Evolutionary conservation across 2,888 invertebrate genomes (phyloP), one percentile per base, ranked within the genome.

Genomic region (Leptodirus hochenwartii): DNA sequence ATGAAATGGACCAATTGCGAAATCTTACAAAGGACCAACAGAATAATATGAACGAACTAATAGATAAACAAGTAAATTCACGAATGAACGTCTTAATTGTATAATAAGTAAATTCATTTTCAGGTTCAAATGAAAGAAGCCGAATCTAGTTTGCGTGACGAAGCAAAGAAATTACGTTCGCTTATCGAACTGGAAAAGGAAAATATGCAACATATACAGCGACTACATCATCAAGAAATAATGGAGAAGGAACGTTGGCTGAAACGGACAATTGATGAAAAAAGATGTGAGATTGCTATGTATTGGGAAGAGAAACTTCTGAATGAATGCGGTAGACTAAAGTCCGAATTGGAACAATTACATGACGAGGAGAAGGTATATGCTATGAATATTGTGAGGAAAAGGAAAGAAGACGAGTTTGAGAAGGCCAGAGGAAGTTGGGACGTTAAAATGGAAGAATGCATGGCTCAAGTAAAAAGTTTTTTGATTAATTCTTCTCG

Each of bases 271-370:
- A 9, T 65, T 38, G 59, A 61, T 40, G 59, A 62, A 41, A 62
- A 62, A 45, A 56, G 62, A 37, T 56, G 58, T 36, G 62, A 64
- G 47, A 62, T 63, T 38, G 64, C 64, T 34, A 55, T 59, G 40
- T 60, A 69, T 56, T 72, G 71, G 71, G 71, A 72, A 47, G 63
- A 66, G 39, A 61, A 64, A 51, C 49, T 70, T 43, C 54, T 64
- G 41, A 60, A 62, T 44, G 72, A 72, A 55, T 66, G 66, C 53
- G 58, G 61, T 43, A 59, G 69, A 52, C 53, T 72, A 48, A 69
- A 63, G 50, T 52, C 54, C 36, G 71, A 72, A 50, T 47, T 71
- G 42, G 67, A 68, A 46, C 62, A 64, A 45, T 59, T 64, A 34
- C 64, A 69, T 45, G 55, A 58, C 32, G 69, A 71, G 38, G 71